Conservation (phyloP, 2,888 invertebrate species). For the Tiliacea citrago region DNA sequence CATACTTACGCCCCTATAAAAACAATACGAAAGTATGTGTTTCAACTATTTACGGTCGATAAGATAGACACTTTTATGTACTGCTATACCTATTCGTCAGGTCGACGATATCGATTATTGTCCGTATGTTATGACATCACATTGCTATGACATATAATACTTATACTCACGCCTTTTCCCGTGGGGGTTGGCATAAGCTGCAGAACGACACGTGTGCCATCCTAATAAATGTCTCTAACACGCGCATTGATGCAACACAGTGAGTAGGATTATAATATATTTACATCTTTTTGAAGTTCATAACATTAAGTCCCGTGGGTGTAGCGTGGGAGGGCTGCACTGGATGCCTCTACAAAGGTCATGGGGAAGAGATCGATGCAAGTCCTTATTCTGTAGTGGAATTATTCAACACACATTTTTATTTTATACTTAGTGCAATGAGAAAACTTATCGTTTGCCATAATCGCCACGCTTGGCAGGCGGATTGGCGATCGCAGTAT, state of each 20-base stretch:
- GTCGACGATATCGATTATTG: background rate
- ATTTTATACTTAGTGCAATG: no score
- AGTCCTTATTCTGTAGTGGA: background rate
- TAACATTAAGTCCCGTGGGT: constrained; percentile 9
- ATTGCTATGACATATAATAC: background rate
- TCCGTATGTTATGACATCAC: background rate
- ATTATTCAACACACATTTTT: background rate
- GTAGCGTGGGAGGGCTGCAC: constrained; percentile 31
- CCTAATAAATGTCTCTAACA: background rate
- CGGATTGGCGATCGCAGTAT: no score
- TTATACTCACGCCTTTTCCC: background rate
- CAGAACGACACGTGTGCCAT: constrained; percentile 1
- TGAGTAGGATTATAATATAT: background rate
- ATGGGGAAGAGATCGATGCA: background rate
- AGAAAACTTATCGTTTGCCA: no score
- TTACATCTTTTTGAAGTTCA: background rate
- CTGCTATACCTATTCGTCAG: background rate
- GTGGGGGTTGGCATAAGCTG: background rate
- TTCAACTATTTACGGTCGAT: background rate
- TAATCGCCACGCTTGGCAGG: no score
- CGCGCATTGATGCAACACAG: background rate
- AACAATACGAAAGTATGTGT: background rate
- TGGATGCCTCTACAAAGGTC: constrained; percentile 11
- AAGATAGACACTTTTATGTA: background rate
- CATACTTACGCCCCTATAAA: background rate